Evolutionary conservation across 2,888 invertebrate genomes (phyloP).

Genomic region (Agrotis clavis): DNA sequence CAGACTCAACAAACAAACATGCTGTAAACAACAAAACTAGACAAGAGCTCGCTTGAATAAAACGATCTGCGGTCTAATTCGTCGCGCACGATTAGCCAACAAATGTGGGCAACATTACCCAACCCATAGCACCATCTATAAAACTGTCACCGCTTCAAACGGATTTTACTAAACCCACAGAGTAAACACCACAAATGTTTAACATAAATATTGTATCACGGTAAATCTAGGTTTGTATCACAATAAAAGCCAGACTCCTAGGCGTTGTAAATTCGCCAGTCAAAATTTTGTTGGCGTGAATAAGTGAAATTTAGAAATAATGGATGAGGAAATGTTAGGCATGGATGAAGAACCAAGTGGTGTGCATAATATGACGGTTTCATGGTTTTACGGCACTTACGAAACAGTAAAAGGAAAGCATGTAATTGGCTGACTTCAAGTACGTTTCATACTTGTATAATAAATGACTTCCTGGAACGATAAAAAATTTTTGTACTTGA

Average conservation of each 20-base stretch:
- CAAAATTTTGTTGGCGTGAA: constrained; percentile 35
- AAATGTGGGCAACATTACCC: constrained; percentile 31
- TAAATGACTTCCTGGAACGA: background rate
- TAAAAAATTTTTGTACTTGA: no score
- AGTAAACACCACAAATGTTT: constrained; percentile 47
- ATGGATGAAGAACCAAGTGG: constrained; percentile 12
- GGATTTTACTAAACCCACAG: constrained; percentile 40
- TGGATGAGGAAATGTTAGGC: constrained; percentile 23
- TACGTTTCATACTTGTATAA: background rate
- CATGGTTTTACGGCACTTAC: constrained; percentile 20
- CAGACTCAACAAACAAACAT: constrained; percentile 24
- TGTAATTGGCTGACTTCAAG: constrained; percentile 7
- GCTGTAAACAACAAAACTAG: constrained; percentile 16
- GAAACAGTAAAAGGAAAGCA: constrained; percentile 28
- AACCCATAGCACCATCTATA: constrained; percentile 31
- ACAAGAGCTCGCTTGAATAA: constrained; percentile 23
- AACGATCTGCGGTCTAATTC: constrained; percentile 32
- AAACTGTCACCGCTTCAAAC: constrained; percentile 54
- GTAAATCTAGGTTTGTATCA: constrained; percentile 53
- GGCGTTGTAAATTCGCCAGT: constrained; percentile 46
- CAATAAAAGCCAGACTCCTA: constrained; percentile 46
- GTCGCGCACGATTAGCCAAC: constrained; percentile 45
- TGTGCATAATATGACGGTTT: constrained; percentile 28
- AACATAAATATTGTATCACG: constrained; percentile 46
- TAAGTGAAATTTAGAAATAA: constrained; percentile 54